Evolutionary conservation across 1,140 invertebrate species (phyloP), one percentile per base, ranked within the genome.

Genomic region (Tribolium madens): DNA sequence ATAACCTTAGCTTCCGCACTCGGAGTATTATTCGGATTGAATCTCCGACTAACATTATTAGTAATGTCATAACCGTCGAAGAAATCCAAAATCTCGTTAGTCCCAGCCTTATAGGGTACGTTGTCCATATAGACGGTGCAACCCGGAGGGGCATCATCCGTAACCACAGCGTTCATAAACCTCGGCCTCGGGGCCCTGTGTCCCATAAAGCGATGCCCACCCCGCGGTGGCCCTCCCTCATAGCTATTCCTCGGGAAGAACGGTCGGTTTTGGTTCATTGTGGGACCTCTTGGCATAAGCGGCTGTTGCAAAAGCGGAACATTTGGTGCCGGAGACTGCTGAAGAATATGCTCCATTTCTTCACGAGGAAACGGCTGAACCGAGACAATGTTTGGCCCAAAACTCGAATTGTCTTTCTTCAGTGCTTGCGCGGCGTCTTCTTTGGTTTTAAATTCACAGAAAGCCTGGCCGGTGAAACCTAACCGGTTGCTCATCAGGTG

Each of bases 1-100:
- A 93, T 91, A 0, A 98, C 93, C 5, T 95, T 90, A 0, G 95
- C 95, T 85, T 98, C 96, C 0, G 96, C 95, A 0, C 96, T 97
- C 0, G 95, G 92, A 85, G 93, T 91, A 0, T 95, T 93, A 52
- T 92, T 91, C 21, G 96, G 94, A 84, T 96, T 94, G 85, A 93
- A 97, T 0, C 95, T 88, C 21, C 95, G 84, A 73, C 96, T 94
- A 1, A 97, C 91, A 79, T 95, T 92, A 0, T 92, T 88, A 6
- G 91, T 90, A 0, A 95, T 83, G 50, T 93, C 90, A 79, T 92
- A 96, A 13, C 92, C 93, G 0, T 89, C 85, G 81, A 98, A 97
- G 83, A 97, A 97, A 0, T 91, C 88, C 47, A 97, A 87, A 70
- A 98, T 96, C 76, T 98, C 96, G 60, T 95, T 92, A 6, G 96